Base-by-base conservation (phyloP, 2,113 vertebrate species). In the Rhinoderma darwinii region DNA sequence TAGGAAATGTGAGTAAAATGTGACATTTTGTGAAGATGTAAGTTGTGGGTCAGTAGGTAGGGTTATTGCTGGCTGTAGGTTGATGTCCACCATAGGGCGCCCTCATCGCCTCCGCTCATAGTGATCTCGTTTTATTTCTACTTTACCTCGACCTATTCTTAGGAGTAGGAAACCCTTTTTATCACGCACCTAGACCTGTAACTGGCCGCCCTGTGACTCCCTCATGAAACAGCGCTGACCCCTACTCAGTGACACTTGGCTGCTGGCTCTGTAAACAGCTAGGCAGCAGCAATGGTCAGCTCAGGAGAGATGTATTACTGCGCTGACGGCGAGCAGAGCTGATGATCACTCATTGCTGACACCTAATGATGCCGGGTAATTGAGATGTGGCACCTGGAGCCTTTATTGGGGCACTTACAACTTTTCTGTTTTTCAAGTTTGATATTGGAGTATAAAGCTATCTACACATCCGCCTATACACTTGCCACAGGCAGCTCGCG, bases 281-380 rank as follows among this genome's bases (percentile, higher is more conserved):
- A n/a, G 72, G 39, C 18, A 25, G 56, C 41, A 59, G 84, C 15
- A 63, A 43, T 30, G 39, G 32, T 85, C 56, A 66, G 72, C 39
- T 41, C 43, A 44, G 51, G 73, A 18, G 73, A 78, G 74, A 85
- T 85, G 56, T 77, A 85, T 85, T 12, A 30, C 84, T 17, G 14
- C 22, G 27, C 72, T 66, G 56, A 66, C 7, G 84, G 56, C 41
- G 86, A 88, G 61, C 32, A 59, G 82, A 59, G 86, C 8, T 1
- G 66, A 63, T 82, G 86, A 90, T 85, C 87, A 83, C 89, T 90
- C 88, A 88, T 56, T 56, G 50, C 88, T 87, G 84, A 83, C 74
- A 25, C 84, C 80, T 91, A 89, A 89, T 85, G 84, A 85, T 66
- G 56, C 37, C 37, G 32, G 54, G 8, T 77, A 85, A 85, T 63